Evolutionary conservation across 2,797 vertebrate species (phyloP), one percentile per base, ranked within the genome.

Genomic region (Anolis apletophallus): DNA sequence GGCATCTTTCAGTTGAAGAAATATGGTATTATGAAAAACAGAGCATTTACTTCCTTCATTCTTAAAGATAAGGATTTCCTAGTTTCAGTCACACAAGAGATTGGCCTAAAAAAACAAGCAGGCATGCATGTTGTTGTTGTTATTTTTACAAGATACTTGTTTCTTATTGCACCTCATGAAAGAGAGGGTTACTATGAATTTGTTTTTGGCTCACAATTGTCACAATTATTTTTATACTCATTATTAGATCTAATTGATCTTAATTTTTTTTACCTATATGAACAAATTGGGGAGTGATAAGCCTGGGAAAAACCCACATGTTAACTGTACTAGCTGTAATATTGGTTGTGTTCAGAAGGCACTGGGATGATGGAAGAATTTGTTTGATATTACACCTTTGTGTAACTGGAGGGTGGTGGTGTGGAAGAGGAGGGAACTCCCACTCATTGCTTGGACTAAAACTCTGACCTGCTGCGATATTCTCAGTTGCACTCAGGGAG

Each of bases 241-340:
- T n/a, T n/a, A 93, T 96, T 98, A 98, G 97, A 95, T 97, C 94
- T 93, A 90, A 98, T 97, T 96, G 96, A 93, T 96, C 95, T 96
- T 96, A 96, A 98, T 97, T 97, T 96, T 89, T 57, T 91, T 93
- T 32, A 90, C 83, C 80, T 69, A 73, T 55, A 59, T 81, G 4
- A 87, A 94, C 91, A 94, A 84, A 93, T 86, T 84, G 76, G 0
- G 46, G 1, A 3, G 91, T 72, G 67, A 88, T 57, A 84, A 77
- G n/a, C 21, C 87, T 16, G 83, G 40, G 16, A 52, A 87, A 73
- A 73, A 21, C 21, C 36, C 36, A 46, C 36, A 71, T 29, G 8
- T 83, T 91, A 90, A 91, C 84, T 9, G 85, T 88, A 77, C 0
- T 73, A 71, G 50, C 83, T 85, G 83, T 69, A 88, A 94, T 91